Base-by-base conservation (phyloP, 2,797 vertebrate species). In the Chrosomus eos region DNA sequence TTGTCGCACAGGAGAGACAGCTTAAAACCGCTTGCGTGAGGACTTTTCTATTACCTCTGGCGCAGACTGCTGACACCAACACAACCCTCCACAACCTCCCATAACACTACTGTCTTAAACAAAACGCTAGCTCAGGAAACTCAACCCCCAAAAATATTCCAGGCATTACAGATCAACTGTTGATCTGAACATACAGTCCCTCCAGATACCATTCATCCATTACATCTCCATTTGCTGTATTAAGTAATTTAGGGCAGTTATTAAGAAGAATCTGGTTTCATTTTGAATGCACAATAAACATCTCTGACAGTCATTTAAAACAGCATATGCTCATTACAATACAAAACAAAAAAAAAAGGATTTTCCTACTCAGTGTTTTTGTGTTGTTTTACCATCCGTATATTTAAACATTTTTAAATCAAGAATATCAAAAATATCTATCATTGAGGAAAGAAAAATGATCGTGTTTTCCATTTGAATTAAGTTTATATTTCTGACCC, bases 11-110 rank as follows among this genome's bases (percentile, higher is more conserved):
- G 87, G 85, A 89, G 82, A 81, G 86, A 89, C 79, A 84, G 87
- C 83, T 87, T 91, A 94, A 95, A 94, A 90, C 85, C 91, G 94
- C 94, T 93, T 92, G 93, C 91, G 90, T 92, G 88, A 89, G 91
- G 87, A 90, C 93, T 91, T 94, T 93, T 84, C 88, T 89, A 87
- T 88, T 76, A 88, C 87, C 85, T 90, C 87, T 73, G 31, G 23
- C 85, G 80, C 87, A 95, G 91, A 95, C 93, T 94, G 94, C 94
- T 95, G 95, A 95, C 93, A 81, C 86, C 45, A 16, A 86, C 89
- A 92, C 81, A 91, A 90, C n/a, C 48, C 26, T 81, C n/a, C 68
- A 53, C 28, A n/a, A 88, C 60, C 48, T 67, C 58, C 40, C 18
- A 64, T 31, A 55, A 6, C 3, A 18, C 55, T 31, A 72, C 23